phyloP scores from a whole-genome alignment of 2,888 invertebrate genomes.

The Panzeria rudis region DNA sequence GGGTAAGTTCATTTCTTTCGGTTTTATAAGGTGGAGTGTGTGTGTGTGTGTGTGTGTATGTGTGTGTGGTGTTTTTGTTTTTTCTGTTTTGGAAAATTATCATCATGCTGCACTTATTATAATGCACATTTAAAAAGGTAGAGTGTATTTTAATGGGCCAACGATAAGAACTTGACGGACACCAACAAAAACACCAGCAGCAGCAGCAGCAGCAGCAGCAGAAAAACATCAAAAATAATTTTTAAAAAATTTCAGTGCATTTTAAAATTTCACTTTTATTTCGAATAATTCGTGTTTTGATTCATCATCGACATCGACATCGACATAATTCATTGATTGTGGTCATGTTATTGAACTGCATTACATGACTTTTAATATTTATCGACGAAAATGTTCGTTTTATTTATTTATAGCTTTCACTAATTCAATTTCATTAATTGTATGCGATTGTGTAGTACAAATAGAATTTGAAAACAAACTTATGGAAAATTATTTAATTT shows the following conservation, averaged over 20 bases:
- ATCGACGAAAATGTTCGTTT: neutral
- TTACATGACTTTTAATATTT: neutral
- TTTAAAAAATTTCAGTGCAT: conserved; percentile 16
- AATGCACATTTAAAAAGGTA: conserved; percentile 38
- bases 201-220: neutral
- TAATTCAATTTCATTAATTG: conserved; percentile 18
- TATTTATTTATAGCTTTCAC: conserved; percentile 45
- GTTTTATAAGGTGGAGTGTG: conserved; percentile 27
- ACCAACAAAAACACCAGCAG: conserved; percentile 25
- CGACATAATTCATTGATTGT: conserved; percentile 5
- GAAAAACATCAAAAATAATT: neutral
- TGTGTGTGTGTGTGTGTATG: too few relatives aligned
- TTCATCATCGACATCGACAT: neutral
- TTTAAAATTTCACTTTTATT: conserved; percentile 36
- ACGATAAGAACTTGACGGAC: conserved; percentile 67
- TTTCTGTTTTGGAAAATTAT: conserved; percentile 45
- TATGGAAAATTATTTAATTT: neutral
- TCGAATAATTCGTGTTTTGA: conserved; percentile 11
- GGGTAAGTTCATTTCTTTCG: conserved; percentile 25
- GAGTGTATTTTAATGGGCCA: conserved; percentile 38
- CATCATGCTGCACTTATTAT: conserved; percentile 58
- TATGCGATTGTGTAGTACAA: neutral
- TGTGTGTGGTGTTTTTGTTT: conserved; percentile 5
- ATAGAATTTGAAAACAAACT: neutral
- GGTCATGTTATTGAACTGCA: conserved; percentile 19